These are phyloP conservation scores for Metallyticus violacea DNA, from an alignment of 2,888 invertebrate species.

Conservation along the genomic window DNA sequence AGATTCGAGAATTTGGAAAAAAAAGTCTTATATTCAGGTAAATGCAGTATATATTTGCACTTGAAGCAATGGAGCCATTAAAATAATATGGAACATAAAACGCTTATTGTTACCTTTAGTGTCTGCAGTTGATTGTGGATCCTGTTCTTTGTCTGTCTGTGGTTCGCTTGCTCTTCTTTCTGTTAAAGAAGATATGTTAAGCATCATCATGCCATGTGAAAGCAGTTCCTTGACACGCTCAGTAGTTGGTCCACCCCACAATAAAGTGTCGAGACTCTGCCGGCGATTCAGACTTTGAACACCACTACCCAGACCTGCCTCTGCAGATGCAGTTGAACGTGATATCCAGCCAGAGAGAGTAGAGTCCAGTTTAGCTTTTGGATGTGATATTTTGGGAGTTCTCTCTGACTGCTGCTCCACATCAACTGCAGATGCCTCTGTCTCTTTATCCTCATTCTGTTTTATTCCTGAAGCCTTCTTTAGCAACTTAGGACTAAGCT, in stretches of 20 bases:
- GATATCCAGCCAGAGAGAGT: conserved; percentile 56
- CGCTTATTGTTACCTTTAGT: background rate
- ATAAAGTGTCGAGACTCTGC: conserved; percentile 72
- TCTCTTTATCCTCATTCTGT: background rate
- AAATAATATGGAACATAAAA: background rate
- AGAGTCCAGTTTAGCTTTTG: conserved; percentile 34
- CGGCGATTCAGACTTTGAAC: conserved; percentile 49
- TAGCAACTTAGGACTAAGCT: conserved; percentile 16
- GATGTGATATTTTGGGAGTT: background rate
- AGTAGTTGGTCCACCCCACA: conserved; percentile 61
- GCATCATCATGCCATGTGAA: conserved; percentile 70
- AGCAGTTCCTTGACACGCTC: conserved; percentile 81
- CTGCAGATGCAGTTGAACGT: conserved; percentile 50
- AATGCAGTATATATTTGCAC: too few species aligned
- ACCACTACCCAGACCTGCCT: conserved; percentile 40
- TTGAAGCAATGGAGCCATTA: too few species aligned
- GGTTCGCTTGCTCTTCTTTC: conserved; percentile 73
- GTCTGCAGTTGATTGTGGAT: background rate
- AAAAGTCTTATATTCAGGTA: too few species aligned
- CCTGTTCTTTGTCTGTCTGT: conserved; percentile 40
- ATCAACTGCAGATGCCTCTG: background rate
- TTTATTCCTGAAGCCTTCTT: background rate
- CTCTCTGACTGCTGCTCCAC: background rate
- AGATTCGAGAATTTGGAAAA: too few species aligned
- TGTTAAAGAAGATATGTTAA: conserved; percentile 66